Evolutionary conservation across 2,888 invertebrate species (phyloP).

Genomic region (Eulithis testata): DNA sequence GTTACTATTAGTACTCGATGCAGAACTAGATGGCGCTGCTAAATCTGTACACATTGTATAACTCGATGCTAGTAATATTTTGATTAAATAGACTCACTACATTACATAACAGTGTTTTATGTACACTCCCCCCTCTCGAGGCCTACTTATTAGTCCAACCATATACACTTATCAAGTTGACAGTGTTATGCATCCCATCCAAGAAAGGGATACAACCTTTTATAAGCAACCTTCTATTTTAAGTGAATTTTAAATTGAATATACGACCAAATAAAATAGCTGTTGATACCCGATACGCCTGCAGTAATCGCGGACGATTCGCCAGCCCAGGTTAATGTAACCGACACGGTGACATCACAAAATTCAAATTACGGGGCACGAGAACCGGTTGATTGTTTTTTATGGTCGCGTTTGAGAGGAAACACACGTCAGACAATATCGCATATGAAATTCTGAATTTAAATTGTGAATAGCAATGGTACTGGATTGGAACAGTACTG

Average conservation of each 20-base stretch:
- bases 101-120: too few species aligned
- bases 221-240: conserved; percentile 10
- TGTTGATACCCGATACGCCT: conserved; percentile 4
- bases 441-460: conserved; percentile 23
- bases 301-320: conserved; percentile 10
- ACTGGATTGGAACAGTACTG: not conserved
- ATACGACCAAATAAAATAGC: conserved; percentile 26
- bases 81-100: too few species aligned
- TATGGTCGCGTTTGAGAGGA: conserved; percentile 37
- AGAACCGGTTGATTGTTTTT: conserved; percentile 50
- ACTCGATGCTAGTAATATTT: too few species aligned
- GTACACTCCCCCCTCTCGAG: too few species aligned
- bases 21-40: too few species aligned
- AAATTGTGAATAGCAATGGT: conserved; percentile 6
- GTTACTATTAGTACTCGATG: too few species aligned
- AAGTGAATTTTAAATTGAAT: conserved; percentile 20
- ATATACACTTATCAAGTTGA: not conserved
- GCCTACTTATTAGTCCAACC: too few species aligned
- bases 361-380: conserved; percentile 47
- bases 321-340: conserved; percentile 41
- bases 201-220: not conserved
- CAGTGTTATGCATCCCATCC: not conserved
- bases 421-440: conserved; percentile 25
- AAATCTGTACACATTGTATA: too few species aligned
- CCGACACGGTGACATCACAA: conserved; percentile 54